A percentile compares a stretch with the other conserved stretches of the same genome.
Evolutionary conservation across 2,797 vertebrate genomes (phyloP).

Genomic region (Platalea minor): DNA sequence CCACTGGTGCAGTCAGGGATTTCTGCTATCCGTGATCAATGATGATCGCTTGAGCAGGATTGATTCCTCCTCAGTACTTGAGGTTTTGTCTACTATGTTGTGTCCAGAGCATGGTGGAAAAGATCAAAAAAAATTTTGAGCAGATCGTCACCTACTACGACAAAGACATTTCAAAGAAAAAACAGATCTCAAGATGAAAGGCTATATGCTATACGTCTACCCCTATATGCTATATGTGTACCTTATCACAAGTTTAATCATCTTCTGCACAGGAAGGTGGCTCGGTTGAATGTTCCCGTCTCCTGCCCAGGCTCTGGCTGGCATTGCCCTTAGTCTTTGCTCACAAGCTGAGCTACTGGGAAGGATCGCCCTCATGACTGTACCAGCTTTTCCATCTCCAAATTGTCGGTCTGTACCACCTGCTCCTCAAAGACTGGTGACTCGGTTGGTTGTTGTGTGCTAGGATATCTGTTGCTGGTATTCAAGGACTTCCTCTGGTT

Average conservation of each 20-base stretch:
- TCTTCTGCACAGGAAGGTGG: background rate
- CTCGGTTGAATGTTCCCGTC: fast-evolving
- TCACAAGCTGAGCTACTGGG: background rate
- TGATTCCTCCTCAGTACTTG: background rate
- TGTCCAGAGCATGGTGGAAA: background rate
- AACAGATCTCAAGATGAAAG: background rate
- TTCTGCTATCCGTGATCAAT: background rate
- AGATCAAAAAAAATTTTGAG: background rate
- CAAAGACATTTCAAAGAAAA: background rate
- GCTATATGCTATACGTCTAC: fast-evolving
- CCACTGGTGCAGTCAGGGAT: background rate
- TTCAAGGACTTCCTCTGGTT: background rate
- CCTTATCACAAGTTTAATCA: background rate
- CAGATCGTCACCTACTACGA: background rate
- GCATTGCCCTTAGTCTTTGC: background rate
- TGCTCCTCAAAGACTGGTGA: background rate
- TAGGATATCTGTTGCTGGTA: background rate
- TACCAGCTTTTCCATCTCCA: background rate
- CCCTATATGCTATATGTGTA: fast-evolving
- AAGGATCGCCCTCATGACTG: background rate
- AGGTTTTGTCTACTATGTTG: background rate
- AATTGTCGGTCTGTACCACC: background rate
- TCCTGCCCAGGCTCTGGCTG: background rate
- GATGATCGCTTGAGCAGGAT: background rate
- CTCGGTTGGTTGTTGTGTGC: fast-evolving